A percentile compares a stretch with the other conserved stretches of the same genome.
Evolutionary conservation across 2,797 vertebrate genomes (phyloP).

Genomic region (Crenichthys baileyi): DNA sequence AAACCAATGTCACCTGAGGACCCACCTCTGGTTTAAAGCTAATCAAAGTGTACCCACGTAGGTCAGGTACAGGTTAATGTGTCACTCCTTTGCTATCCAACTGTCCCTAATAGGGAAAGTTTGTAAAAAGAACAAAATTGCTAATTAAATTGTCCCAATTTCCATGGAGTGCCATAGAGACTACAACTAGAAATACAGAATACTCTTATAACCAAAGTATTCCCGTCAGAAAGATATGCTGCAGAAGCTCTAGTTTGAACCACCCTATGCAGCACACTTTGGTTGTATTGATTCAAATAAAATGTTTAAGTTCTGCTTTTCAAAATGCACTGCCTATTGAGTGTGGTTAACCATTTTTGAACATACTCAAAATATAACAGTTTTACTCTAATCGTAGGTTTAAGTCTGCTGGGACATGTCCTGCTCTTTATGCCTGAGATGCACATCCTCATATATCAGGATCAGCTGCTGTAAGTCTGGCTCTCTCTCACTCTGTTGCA

Average conservation of each 20-base stretch:
- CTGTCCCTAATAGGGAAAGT: constrained; percentile 6
- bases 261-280: not conserved
- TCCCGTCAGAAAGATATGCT: not conserved
- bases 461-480: not conserved
- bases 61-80: constrained; percentile 4
- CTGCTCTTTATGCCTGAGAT: not conserved
- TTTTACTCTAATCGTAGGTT: not conserved
- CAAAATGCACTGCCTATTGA: not conserved
- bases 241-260: not conserved
- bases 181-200: not conserved
- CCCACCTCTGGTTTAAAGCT: not conserved
- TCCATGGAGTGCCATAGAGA: not conserved
- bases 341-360: not conserved
- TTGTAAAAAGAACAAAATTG: not conserved
- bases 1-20: not conserved
- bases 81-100: not conserved
- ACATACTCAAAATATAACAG: not conserved
- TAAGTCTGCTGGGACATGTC: not conserved
- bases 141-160: constrained; percentile 8
- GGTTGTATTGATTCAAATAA: no score
- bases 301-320: not conserved
- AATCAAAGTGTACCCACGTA: not conserved
- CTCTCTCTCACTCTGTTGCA: not conserved
- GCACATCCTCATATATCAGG: not conserved
- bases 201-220: not conserved